Percentiles rank a stretch among this genome's conserved stretches.
phyloP scores from a whole-genome alignment of 2,797 vertebrate genomes.

The Eidolon dupreanum region DNA sequence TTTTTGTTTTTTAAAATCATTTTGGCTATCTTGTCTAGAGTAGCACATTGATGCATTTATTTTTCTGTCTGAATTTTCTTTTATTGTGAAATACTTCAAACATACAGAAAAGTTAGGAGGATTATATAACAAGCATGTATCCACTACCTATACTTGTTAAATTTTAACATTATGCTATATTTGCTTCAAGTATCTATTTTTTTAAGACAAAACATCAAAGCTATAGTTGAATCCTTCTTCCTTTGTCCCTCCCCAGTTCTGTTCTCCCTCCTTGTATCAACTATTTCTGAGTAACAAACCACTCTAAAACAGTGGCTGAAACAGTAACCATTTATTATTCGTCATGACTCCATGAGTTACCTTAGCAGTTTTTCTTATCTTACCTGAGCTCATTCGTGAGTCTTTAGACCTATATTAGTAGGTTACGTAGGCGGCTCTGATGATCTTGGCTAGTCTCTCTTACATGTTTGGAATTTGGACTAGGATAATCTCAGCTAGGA shows the following conservation, averaged over 20 bases:
- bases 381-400: not conserved
- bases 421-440: not conserved
- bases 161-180: not conserved
- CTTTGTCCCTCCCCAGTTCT: not conserved
- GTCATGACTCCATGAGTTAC: not conserved
- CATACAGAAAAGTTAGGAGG: not conserved
- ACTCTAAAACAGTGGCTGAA: not conserved
- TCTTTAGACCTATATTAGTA: not conserved
- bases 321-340: not conserved
- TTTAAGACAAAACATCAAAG: not conserved
- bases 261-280: not conserved
- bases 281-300: not conserved
- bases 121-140: not conserved
- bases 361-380: not conserved
- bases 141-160: not conserved
- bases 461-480: not conserved
- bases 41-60: not conserved
- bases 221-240: not conserved
- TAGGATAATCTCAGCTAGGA: not conserved
- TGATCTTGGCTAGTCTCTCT: not conserved
- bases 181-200: not conserved
- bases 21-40: not conserved
- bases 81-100: not conserved
- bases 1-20: not conserved
- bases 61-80: not conserved